Conservation (phyloP, 2,797 vertebrate genomes). For the Onychomys torridus region DNA sequence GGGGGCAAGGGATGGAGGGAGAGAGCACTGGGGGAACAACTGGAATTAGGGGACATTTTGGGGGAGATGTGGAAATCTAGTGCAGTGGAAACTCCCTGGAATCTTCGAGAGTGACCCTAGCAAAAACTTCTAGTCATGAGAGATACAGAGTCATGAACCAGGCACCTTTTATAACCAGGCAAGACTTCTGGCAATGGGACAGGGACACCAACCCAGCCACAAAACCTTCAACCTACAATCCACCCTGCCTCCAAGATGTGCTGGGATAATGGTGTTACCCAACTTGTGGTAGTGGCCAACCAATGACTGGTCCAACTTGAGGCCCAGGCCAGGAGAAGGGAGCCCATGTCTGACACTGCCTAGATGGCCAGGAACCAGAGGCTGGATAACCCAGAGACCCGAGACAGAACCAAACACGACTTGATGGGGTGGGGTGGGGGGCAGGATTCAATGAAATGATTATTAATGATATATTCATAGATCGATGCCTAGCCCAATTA, state of each 20-base stretch:
- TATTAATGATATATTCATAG: background rate
- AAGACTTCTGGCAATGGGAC: background rate
- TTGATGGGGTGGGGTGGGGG: background rate
- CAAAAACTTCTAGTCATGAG: background rate
- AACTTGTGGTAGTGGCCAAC: background rate
- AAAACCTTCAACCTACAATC: background rate
- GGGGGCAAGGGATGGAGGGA: background rate
- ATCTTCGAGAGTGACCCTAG: background rate
- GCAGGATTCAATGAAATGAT: background rate
- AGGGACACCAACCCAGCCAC: background rate
- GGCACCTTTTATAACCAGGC: background rate
- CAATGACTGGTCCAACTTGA: background rate
- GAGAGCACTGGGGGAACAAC: background rate
- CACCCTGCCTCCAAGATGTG: background rate
- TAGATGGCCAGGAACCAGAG: background rate
- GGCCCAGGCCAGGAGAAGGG: background rate
- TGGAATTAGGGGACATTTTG: background rate
- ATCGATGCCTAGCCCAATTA: background rate
- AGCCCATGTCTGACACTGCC: background rate
- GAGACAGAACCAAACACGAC: background rate
- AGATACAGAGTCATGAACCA: background rate
- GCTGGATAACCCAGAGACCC: background rate
- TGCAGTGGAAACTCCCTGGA: background rate
- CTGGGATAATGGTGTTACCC: background rate
- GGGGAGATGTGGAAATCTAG: background rate